These are phyloP conservation scores for Tetragnatha versicolor DNA, from an alignment of 1,140 invertebrate species.

Conservation along the genomic window DNA sequence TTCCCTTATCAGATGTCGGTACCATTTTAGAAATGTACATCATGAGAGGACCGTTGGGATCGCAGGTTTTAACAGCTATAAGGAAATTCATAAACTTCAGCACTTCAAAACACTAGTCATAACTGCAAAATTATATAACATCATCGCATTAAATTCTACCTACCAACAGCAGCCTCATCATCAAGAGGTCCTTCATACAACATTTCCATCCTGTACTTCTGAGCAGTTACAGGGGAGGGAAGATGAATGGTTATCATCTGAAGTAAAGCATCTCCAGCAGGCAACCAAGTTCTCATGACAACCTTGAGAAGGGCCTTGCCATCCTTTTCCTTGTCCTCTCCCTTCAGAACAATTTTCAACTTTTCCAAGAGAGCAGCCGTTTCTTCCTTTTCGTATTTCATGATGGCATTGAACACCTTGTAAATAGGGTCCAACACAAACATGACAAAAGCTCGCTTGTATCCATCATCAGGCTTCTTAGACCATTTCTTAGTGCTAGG, in stretches of 20 bases:
- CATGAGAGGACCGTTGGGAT: constrained; percentile 96
- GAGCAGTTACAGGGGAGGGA: constrained; percentile 97
- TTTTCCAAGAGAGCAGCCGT: constrained; percentile 85
- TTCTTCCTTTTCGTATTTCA: constrained; percentile 98
- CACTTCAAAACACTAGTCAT: neutral
- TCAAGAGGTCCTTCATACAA: constrained; percentile 97
- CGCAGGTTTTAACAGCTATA: constrained; percentile 80
- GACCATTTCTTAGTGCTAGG: constrained; percentile 97
- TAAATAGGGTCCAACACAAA: constrained; percentile 99
- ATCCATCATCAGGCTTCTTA: constrained; percentile 81
- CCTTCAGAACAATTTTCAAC: constrained; percentile 88
- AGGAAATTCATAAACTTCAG: neutral
- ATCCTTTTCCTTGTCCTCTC: constrained; percentile 96
- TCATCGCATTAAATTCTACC: neutral
- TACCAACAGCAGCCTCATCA: constrained; percentile 93
- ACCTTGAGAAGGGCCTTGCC: constrained; percentile 91
- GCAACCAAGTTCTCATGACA: constrained; percentile 98
- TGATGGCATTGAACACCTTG: constrained; percentile 97
- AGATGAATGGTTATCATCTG: constrained; percentile 99
- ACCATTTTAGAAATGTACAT: constrained; percentile 99
- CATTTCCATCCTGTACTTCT: constrained; percentile 99
- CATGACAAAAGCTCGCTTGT: constrained; percentile 97
- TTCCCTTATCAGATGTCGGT: constrained; percentile 98
- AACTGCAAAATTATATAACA: neutral
- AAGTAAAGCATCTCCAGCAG: constrained; percentile 98